Conservation (phyloP, 2,113 vertebrate species). For the Dascyllus trimaculatus region DNA sequence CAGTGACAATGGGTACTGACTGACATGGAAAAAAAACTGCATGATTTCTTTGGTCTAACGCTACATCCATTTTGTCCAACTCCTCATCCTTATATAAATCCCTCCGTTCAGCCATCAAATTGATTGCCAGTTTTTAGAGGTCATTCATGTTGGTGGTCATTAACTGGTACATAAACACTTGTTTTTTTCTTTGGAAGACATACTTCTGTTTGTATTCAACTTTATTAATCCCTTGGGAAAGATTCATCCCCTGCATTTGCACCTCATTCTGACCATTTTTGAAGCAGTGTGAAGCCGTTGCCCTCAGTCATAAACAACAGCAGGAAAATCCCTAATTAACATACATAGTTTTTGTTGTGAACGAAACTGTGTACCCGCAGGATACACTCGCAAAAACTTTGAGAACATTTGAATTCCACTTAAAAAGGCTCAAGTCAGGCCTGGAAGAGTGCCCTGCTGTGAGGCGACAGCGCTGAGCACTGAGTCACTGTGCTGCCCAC, state of each 20-base stretch:
- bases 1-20: no score
- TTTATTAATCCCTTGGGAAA: not conserved
- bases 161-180: not conserved
- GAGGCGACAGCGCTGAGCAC: slow-evolving; percentile 19
- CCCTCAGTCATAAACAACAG: slow-evolving; percentile 1
- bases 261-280: slow-evolving; percentile 1
- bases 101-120: not conserved
- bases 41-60: not conserved
- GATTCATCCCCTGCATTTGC: not conserved
- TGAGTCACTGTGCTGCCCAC: not conserved
- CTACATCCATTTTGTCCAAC: not conserved
- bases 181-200: not conserved
- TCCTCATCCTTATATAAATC: not conserved
- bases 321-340: slow-evolving; percentile 10
- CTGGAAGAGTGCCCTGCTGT: slow-evolving; percentile 1
- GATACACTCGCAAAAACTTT: slow-evolving; percentile 2
- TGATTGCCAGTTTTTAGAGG: not conserved
- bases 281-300: not conserved
- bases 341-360: not conserved
- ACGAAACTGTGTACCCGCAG: not conserved
- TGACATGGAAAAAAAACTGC: no score
- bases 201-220: not conserved
- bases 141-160: not conserved
- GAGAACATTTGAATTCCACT: slow-evolving; percentile 28
- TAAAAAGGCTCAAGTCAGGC: not conserved